Conservation (phyloP, 2,113 vertebrate species). For the Grammomys surdaster region DNA sequence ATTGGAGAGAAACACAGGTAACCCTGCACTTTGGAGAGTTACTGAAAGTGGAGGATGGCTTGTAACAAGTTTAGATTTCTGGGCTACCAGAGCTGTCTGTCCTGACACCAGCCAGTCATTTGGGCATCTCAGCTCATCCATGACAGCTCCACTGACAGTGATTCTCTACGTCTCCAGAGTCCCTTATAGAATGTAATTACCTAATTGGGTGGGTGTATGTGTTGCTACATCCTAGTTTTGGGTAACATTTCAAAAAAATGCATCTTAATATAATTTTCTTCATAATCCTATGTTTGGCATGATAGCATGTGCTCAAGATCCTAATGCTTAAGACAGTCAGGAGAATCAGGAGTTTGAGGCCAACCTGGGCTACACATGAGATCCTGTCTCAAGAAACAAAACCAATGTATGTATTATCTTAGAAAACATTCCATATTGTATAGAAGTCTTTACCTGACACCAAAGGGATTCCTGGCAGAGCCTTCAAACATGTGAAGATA, state of each 20-base stretch:
- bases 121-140: neutral
- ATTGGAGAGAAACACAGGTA: neutral
- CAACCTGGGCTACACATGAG: neutral
- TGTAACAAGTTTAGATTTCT: neutral
- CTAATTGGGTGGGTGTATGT: neutral
- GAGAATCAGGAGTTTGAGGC: neutral
- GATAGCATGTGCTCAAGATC: neutral
- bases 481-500: neutral
- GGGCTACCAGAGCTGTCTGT: neutral
- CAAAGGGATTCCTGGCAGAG: neutral
- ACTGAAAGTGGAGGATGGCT: neutral
- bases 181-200: neutral
- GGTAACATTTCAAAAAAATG: neutral
- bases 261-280: slow-evolving; percentile 28
- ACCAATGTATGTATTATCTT: neutral
- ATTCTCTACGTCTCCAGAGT: neutral
- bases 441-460: neutral
- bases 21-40: neutral
- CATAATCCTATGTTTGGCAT: neutral
- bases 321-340: neutral
- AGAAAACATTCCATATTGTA: neutral
- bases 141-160: neutral
- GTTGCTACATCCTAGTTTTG: neutral
- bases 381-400: neutral
- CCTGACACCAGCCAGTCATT: neutral